phyloP scores from a whole-genome alignment of 2,888 invertebrate species.

The Hylaea fasciaria region DNA sequence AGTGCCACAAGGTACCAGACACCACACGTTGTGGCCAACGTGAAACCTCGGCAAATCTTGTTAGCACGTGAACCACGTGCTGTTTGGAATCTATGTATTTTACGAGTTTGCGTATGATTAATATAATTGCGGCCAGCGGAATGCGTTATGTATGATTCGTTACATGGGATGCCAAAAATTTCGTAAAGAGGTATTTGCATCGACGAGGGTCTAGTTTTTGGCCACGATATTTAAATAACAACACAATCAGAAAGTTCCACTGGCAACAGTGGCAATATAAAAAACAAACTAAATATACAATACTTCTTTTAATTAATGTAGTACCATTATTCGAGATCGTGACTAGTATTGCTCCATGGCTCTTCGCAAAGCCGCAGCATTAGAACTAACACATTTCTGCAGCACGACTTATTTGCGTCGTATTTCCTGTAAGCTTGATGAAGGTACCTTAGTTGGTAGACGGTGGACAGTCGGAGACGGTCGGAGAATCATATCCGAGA shows the following conservation, averaged over 20 bases:
- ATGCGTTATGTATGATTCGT: too few relatives aligned
- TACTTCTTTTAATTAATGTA: conserved; percentile 22
- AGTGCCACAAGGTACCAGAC: conserved; percentile 3
- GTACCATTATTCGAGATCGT: conserved; percentile 13
- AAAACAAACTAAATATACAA: too few relatives aligned
- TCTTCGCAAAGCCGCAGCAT: not conserved
- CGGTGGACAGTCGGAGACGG: too few relatives aligned
- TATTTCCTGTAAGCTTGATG: conserved; percentile 6
- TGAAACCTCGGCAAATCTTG: conserved; percentile 18
- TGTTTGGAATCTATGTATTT: not conserved
- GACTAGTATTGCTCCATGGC: conserved; percentile 4
- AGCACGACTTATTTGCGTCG: conserved; percentile 19
- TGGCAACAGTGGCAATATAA: too few relatives aligned
- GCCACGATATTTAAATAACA: too few relatives aligned
- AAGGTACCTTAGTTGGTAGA: not conserved
- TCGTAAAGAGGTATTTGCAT: too few relatives aligned
- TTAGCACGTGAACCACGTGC: conserved; percentile 19
- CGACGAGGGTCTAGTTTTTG: too few relatives aligned
- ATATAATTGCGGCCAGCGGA: not conserved
- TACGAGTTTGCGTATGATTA: not conserved
- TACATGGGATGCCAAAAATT: too few relatives aligned
- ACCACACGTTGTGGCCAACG: conserved; percentile 12
- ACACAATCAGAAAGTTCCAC: too few relatives aligned
- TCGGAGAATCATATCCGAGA: too few relatives aligned
- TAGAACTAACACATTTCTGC: conserved; percentile 8